Evolutionary conservation across 2,113 vertebrate species (phyloP), one percentile per base, ranked within the genome.

Genomic region (Rhizomys pruinosus): DNA sequence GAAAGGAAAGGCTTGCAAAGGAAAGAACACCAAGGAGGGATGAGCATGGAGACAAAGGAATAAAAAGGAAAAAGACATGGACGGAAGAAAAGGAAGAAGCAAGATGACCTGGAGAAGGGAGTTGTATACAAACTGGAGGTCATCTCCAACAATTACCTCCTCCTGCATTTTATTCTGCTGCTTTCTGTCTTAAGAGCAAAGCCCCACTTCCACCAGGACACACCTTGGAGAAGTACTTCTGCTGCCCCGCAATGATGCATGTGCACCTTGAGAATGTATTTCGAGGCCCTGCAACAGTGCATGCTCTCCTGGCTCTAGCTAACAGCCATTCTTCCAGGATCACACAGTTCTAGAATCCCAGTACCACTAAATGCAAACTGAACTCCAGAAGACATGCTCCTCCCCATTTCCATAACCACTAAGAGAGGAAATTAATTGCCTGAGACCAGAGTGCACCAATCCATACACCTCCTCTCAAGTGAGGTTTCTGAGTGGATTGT

Each of bases 381-480:
- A 85, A 64, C 11, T 37, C 29, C 39, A 19, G n/a, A 80, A 79
- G n/a, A 47, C 25, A 12, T 37, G 13, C 44, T 77, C n/a, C 69
- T 66, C 15, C 39, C 87, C 78, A 32, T 57, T 47, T 66, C 37
- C 15, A n/a, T 13, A 63, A 63, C 55, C 34, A 86, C 32, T 68
- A 87, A 34, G 17, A 74, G 16, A 87, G 32, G 89, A 94, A 80
- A 84, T 74, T 47, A 85, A 94, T 3, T 93, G 87, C 57, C 80
- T 39, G 7, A 87, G 87, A 63, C 84, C 90, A 55, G 39, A 84
- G 37, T 10, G 12, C 16, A 3, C 72, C 80, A 91, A 52, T 89
- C 47, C 73, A 87, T 44, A 91, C 1, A 6, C 69, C 29, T 44
- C 47, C 47, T 80, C 82, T 86, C 59, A 32, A 63, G 76, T 1